Percentiles rank a stretch among this genome's conserved stretches.
These are phyloP conservation scores for Spodoptera frugiperda DNA, from an alignment of 1,140 invertebrate species.

Conservation along the genomic window DNA sequence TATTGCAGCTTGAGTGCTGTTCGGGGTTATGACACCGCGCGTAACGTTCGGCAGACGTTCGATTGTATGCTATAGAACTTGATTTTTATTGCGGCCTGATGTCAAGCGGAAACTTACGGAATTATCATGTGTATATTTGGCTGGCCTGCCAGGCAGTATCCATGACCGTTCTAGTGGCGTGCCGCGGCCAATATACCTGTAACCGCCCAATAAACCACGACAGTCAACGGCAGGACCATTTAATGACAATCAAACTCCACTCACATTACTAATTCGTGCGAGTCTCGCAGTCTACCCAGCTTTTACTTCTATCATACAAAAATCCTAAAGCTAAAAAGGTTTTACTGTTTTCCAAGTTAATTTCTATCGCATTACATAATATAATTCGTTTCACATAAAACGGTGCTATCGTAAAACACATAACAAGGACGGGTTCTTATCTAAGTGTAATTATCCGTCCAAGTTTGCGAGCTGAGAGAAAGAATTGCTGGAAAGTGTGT, in stretches of 20 bases:
- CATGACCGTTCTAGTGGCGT: slow-evolving; percentile 11
- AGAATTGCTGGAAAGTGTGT: slow-evolving; percentile 77
- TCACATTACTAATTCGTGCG: slow-evolving; percentile 10
- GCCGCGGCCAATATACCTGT: slow-evolving; percentile 17
- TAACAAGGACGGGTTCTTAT: slow-evolving; percentile 60
- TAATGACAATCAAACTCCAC: slow-evolving; percentile 35
- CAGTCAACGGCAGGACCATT: slow-evolving; percentile 31
- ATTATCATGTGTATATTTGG: slow-evolving; percentile 57
- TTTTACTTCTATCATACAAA: background rate
- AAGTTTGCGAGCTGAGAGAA: slow-evolving; percentile 82
- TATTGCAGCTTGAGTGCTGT: slow-evolving; percentile 73
- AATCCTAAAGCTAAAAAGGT: background rate
- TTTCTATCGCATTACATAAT: slow-evolving; percentile 25
- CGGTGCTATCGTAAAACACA: slow-evolving; percentile 46
- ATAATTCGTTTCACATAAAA: slow-evolving; percentile 38
- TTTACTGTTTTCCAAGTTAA: slow-evolving; percentile 23
- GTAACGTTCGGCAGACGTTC: slow-evolving; percentile 70
- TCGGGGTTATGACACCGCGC: slow-evolving; percentile 69
- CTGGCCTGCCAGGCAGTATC: slow-evolving; percentile 38
- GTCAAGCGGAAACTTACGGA: slow-evolving; percentile 56
- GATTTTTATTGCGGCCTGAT: slow-evolving; percentile 75
- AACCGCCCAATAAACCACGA: slow-evolving; percentile 34
- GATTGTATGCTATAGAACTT: slow-evolving; percentile 69
- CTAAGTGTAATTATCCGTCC: slow-evolving; percentile 82
- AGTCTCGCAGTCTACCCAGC: background rate